A percentile compares a stretch with the other conserved stretches of the same genome.
Conservation (phyloP, 2,888 invertebrate species). For the Junonia oenone region DNA sequence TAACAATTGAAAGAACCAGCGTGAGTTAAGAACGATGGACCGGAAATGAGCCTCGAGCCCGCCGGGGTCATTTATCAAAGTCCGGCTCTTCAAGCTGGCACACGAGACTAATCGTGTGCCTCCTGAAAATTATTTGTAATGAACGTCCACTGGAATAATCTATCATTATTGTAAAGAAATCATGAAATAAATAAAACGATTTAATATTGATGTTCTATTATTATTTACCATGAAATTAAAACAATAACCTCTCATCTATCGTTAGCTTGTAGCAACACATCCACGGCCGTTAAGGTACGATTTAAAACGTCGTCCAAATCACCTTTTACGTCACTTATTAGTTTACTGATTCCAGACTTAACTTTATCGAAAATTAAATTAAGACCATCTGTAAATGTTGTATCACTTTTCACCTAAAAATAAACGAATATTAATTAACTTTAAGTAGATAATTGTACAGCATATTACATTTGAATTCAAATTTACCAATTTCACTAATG, state of each 20-base stretch:
- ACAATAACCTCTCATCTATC: not conserved
- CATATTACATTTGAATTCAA: not conserved
- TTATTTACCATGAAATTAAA: not conserved
- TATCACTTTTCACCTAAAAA: slow-evolving; percentile 9
- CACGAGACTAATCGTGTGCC: slow-evolving; percentile 13
- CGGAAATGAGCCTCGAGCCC: slow-evolving; percentile 70
- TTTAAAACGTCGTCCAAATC: slow-evolving; percentile 32
- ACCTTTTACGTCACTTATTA: slow-evolving; percentile 34
- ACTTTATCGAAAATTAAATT: slow-evolving; percentile 32
- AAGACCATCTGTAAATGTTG: slow-evolving; percentile 25
- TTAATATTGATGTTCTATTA: not conserved
- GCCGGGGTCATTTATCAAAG: slow-evolving; percentile 68
- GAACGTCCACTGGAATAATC: slow-evolving; percentile 7
- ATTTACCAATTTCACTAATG: not conserved
- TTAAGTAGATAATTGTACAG: not conserved
- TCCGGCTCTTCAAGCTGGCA: slow-evolving; percentile 35
- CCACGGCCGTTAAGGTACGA: slow-evolving; percentile 28
- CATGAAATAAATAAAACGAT: slow-evolving; percentile 9
- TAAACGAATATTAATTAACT: not conserved
- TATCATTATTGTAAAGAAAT: slow-evolving; percentile 33
- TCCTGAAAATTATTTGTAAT: slow-evolving; percentile 9
- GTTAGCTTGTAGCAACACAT: slow-evolving; percentile 12
- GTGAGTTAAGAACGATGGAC: slow-evolving; percentile 40
- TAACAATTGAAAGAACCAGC: slow-evolving; percentile 12
- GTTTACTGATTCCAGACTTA: slow-evolving; percentile 29